phyloP scores from a whole-genome alignment of 2,797 vertebrate species.

The Cynopterus sphinx region DNA sequence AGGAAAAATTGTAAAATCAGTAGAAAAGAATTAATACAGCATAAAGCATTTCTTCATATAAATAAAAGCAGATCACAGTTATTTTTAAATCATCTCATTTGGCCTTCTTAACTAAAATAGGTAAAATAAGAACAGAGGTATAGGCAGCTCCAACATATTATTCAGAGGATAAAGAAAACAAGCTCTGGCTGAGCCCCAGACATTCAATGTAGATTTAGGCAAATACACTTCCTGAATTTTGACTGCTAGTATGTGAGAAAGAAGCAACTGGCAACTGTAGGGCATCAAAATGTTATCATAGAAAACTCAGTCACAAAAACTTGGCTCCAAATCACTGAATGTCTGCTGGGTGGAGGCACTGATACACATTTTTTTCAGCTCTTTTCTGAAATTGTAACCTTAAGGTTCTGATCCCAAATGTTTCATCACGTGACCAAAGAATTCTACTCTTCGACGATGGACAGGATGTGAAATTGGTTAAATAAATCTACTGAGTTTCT shows the following conservation, averaged over 20 bases:
- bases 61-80: neutral
- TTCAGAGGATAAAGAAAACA: neutral
- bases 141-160: accelerated
- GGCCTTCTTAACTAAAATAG: neutral
- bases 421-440: neutral
- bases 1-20: neutral
- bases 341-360: accelerated
- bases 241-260: neutral
- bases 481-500: neutral
- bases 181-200: neutral
- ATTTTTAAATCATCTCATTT: neutral
- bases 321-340: neutral
- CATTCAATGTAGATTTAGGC: neutral
- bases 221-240: neutral
- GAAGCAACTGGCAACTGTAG: neutral
- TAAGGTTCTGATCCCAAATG: neutral
- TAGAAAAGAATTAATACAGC: neutral
- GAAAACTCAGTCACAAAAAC: neutral
- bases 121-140: neutral
- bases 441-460: neutral
- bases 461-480: neutral
- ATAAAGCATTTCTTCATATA: neutral
- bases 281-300: neutral
- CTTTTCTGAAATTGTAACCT: neutral
- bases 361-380: neutral